Evolutionary conservation across 2,113 vertebrate species (phyloP).

Genomic region (Todiramphus saurophagus): DNA sequence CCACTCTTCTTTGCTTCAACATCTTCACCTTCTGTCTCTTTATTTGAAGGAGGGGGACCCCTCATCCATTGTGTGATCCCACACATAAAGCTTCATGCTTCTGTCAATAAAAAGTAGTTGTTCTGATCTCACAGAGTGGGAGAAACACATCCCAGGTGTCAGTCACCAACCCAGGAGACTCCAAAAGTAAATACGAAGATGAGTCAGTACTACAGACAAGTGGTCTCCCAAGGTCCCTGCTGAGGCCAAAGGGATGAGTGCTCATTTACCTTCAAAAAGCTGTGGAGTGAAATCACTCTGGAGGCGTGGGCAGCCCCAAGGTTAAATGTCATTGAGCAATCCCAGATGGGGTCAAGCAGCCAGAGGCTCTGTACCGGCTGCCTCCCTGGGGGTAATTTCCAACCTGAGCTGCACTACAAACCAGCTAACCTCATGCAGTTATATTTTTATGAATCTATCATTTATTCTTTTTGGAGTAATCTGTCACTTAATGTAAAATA

Average conservation of each 20-base stretch:
- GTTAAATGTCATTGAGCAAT: not conserved
- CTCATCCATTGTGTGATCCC: not conserved
- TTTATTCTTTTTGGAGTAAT: not conserved
- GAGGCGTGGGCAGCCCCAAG: not conserved
- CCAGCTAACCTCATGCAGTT: not conserved
- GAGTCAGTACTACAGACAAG: not conserved
- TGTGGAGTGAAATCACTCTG: not conserved
- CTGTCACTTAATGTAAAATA: constrained; percentile 22
- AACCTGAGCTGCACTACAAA: not conserved
- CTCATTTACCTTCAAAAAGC: not conserved
- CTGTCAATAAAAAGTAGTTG: not conserved
- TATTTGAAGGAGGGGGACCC: not conserved
- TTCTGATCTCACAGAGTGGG: not conserved
- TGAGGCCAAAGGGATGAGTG: not conserved
- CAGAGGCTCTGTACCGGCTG: accelerated
- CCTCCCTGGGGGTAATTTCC: not conserved
- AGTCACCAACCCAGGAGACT: not conserved
- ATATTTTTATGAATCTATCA: not conserved
- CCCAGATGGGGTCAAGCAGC: not conserved
- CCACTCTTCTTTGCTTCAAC: not conserved
- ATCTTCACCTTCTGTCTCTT: accelerated
- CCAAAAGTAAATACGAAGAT: not conserved
- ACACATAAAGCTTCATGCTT: not conserved
- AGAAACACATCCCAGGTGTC: not conserved
- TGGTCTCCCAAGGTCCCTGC: not conserved